These are phyloP conservation scores for Leptothorax acervorum DNA, from an alignment of 2,888 invertebrate genomes.

Conservation along the genomic window DNA sequence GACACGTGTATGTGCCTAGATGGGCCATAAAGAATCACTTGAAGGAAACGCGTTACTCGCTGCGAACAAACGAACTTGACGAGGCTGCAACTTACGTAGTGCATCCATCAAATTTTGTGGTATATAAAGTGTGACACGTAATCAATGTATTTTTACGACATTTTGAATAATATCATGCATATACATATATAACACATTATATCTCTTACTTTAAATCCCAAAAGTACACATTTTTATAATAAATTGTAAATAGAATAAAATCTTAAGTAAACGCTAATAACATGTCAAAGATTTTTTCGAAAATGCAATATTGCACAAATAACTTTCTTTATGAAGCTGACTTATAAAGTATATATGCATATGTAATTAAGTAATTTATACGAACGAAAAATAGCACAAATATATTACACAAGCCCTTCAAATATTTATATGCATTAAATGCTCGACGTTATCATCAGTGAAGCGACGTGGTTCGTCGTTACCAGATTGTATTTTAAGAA, in stretches of 20 bases:
- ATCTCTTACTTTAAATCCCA: background rate
- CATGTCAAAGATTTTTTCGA: background rate
- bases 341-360: background rate
- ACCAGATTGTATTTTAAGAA: background rate
- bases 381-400: background rate
- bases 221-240: background rate
- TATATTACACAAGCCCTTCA: background rate
- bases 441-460: background rate
- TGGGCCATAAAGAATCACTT: constrained; percentile 16
- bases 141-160: background rate
- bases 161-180: background rate
- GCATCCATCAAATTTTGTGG: background rate
- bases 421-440: constrained; percentile 8
- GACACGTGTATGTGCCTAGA: constrained; percentile 25
- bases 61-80: background rate
- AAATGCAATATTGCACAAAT: background rate
- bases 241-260: background rate
- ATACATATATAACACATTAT: background rate
- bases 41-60: background rate
- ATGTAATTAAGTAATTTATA: background rate
- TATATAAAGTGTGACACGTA: background rate
- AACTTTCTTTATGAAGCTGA: background rate
- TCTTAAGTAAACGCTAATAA: background rate
- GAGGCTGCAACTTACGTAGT: background rate
- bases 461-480: background rate